Evolutionary conservation across 2,113 vertebrate species (phyloP), one percentile per base, ranked within the genome.

Genomic region (Rana temporaria): DNA sequence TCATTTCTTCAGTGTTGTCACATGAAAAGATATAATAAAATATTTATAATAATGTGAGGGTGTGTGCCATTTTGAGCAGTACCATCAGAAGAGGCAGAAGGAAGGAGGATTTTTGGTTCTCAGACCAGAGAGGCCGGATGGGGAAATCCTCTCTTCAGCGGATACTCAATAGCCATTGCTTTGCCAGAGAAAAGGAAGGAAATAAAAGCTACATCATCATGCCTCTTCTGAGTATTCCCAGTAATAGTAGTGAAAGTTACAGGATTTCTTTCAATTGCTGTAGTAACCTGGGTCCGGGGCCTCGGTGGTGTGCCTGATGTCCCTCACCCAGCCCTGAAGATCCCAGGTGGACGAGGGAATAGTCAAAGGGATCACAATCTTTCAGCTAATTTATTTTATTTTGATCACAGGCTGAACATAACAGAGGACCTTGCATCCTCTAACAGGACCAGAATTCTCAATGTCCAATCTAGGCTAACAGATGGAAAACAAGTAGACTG

Each of bases 261-360:
- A 94, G 95, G 93, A 91, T 92, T 90, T 92, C 96, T 88, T 86
- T 94, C 90, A 90, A 86, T 91, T 95, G 95, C 95, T 97, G 94
- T 95, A 96, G 97, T 98, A 96, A 98, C 98, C 96, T 91, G 94
- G 96, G 97, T 98, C 96, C 96, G 70, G 97, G 98, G 97, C 97
- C 98, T 99, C 97, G 90, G 98, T 99, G 97, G 98, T 98, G 98
- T 93, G 99, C 98, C 98, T 99, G 98, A 99, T 99, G 97, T 92
- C 97, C 98, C 98, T 99, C 98, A 93, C 98, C 98, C 98, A 99
- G 97, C 97, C 95, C 95, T 98, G 95, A 99, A 98, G 98, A 99
- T 99, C 98, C 98, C 98, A 97, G 98, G 98, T 99, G 98, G 98
- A 97, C 97, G 98, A 98, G 98, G 98, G 97, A 95, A 98, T 95